phyloP scores from a whole-genome alignment of 2,888 invertebrate species.

The Galerucella nymphaeae region DNA sequence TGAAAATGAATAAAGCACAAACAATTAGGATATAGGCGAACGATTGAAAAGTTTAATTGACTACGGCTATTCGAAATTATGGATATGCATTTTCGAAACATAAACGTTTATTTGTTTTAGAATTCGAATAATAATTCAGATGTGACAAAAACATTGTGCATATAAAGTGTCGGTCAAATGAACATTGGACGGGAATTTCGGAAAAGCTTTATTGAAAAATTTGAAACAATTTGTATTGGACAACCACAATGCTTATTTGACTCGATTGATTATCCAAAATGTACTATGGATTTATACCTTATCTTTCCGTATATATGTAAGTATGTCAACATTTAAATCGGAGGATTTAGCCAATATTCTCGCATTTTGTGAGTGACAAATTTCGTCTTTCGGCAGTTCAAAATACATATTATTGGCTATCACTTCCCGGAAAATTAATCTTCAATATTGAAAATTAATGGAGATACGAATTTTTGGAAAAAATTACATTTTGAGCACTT shows the following conservation, averaged over 20 bases:
- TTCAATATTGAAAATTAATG: no score
- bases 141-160: constrained; percentile 40
- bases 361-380: no score
- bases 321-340: no score
- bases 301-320: no score
- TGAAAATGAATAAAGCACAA: constrained; percentile 37
- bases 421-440: no score
- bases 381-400: no score
- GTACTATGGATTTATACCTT: background rate
- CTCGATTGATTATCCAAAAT: background rate
- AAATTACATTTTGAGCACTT: no score
- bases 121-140: constrained; percentile 33
- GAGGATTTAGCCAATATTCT: no score
- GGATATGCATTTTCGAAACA: constrained; percentile 22
- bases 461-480: no score
- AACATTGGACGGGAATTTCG: background rate
- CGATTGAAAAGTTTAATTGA: constrained; percentile 42
- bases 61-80: constrained; percentile 38
- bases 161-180: constrained; percentile 23
- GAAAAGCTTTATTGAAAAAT: background rate
- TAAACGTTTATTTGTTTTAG: constrained; percentile 38
- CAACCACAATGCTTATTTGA: background rate
- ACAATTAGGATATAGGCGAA: constrained; percentile 38
- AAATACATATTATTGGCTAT: no score
- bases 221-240: background rate